These are phyloP conservation scores for Crocidura indochinensis DNA, from an alignment of 2,797 vertebrate genomes.

Conservation along the genomic window DNA sequence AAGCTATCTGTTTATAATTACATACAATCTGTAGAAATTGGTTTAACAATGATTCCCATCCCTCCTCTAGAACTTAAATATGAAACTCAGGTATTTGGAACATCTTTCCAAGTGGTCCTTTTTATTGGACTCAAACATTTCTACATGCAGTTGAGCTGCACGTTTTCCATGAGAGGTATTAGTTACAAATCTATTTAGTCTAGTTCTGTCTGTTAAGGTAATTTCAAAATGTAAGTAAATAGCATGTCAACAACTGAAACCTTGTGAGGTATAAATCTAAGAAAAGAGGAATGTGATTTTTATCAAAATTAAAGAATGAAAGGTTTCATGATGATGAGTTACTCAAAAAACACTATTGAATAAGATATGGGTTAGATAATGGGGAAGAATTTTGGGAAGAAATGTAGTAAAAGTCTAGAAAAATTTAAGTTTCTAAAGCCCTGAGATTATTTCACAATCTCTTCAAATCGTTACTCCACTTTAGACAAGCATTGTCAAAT, in stretches of 20 bases:
- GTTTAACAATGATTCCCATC: neutral
- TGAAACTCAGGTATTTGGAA: neutral
- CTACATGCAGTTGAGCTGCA: neutral
- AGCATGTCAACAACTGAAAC: conserved; percentile 27
- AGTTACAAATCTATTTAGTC: conserved; percentile 25
- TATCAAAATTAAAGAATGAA: conserved; percentile 58
- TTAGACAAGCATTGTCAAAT: neutral
- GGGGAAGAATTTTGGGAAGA: neutral
- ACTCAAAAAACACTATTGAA: conserved; percentile 24
- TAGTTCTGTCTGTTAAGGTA: conserved; percentile 4
- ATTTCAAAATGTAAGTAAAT: conserved; percentile 56
- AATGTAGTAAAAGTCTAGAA: conserved; percentile 19
- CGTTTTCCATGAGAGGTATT: neutral
- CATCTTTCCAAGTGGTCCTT: neutral
- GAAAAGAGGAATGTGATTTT: conserved; percentile 31
- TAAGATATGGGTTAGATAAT: conserved; percentile 28
- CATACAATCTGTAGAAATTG: neutral
- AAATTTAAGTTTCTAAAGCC: neutral
- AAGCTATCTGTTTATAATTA: conserved; percentile 53
- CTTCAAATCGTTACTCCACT: conserved; percentile 34
- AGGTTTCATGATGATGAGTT: conserved; percentile 53
- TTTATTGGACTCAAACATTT: neutral
- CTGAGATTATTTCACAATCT: neutral
- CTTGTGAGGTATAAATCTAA: conserved; percentile 37
- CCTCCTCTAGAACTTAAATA: neutral